phyloP scores from a whole-genome alignment of 2,113 vertebrate genomes.

The Scomber japonicus region DNA sequence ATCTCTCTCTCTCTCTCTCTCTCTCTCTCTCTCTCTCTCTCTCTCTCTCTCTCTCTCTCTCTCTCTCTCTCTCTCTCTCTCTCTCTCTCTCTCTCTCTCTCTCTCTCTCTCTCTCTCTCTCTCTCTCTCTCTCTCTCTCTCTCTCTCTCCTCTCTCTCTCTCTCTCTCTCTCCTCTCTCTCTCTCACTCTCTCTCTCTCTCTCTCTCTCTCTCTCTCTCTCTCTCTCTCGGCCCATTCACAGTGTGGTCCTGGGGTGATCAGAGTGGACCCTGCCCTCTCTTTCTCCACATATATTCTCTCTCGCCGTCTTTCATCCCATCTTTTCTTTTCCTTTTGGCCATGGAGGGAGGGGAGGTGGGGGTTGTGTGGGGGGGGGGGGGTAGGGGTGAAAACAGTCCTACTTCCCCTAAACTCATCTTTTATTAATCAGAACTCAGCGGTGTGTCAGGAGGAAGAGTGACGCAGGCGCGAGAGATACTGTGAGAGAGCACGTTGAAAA shows the following conservation, averaged over 20 bases:
- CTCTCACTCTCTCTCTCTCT: constrained; percentile 22
- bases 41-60: constrained; percentile 20
- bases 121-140: not conserved
- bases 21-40: constrained; percentile 20
- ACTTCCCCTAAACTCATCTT: constrained; percentile 79
- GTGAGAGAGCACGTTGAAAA: constrained; percentile 40
- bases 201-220: not conserved
- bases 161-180: constrained; percentile 36
- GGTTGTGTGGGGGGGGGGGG: not conserved
- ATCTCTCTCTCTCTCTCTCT: constrained; percentile 22
- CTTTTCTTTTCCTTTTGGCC: constrained; percentile 76
- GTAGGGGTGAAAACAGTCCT: constrained; percentile 64
- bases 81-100: constrained; percentile 23
- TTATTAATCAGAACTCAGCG: constrained; percentile 81
- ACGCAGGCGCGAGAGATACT: constrained; percentile 34
- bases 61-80: no score
- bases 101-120: not conserved
- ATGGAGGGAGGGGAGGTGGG: constrained; percentile 42
- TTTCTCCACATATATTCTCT: constrained; percentile 41
- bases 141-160: constrained; percentile 17
- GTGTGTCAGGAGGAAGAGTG: constrained; percentile 60
- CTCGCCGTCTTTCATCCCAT: constrained; percentile 86
- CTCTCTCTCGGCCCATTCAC: constrained; percentile 62
- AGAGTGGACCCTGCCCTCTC: constrained; percentile 69
- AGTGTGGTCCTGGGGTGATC: constrained; percentile 69